phyloP scores from a whole-genome alignment of 2,797 vertebrate genomes.

The Zenarchopterus dispar region DNA sequence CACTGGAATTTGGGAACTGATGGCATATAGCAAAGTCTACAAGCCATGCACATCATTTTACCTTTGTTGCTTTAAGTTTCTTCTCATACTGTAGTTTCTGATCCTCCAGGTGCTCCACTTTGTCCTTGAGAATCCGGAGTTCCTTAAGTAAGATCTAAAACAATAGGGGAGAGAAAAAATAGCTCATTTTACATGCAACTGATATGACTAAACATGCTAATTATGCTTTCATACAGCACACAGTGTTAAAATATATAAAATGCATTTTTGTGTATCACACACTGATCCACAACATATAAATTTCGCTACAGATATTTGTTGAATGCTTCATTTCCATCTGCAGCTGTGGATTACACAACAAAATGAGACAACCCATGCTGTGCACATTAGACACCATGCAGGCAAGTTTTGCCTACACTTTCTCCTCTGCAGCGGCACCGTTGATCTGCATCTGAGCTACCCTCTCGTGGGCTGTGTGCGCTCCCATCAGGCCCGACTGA shows the following conservation, averaged over 20 bases:
- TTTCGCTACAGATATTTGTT: constrained; percentile 6
- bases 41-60: constrained; percentile 68
- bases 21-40: constrained; percentile 38
- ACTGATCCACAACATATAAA: neutral
- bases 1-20: constrained; percentile 49
- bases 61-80: constrained; percentile 94
- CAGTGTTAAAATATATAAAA: neutral
- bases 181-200: neutral
- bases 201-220: neutral
- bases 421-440: constrained; percentile 81
- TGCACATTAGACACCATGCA: constrained; percentile 54
- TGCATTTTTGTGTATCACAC: constrained; percentile 16
- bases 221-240: constrained; percentile 10
- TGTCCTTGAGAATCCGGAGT: constrained; percentile 89
- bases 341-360: constrained; percentile 18
- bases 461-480: constrained; percentile 51
- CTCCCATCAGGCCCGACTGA: constrained; percentile 52
- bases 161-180: neutral
- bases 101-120: constrained; percentile 92
- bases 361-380: constrained; percentile 54
- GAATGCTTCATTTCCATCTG: constrained; percentile 17
- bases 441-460: constrained; percentile 79
- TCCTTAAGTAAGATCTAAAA: constrained; percentile 89
- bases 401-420: constrained; percentile 86
- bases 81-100: constrained; percentile 93